These are phyloP conservation scores for Rhimphoctona megacephalus DNA, from an alignment of 2,888 invertebrate genomes.

Conservation along the genomic window DNA sequence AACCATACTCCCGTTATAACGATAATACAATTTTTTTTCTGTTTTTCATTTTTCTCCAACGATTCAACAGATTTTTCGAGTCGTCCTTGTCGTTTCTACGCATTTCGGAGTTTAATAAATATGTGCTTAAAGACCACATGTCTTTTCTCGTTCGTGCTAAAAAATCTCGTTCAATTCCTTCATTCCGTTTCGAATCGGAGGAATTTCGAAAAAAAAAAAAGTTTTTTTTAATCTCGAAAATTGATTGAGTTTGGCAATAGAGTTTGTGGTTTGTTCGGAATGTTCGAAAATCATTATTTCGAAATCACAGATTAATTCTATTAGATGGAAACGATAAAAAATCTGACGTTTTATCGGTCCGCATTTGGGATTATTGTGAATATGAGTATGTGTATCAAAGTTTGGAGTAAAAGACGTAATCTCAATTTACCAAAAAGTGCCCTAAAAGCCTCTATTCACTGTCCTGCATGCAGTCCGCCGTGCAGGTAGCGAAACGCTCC, in stretches of 20 bases:
- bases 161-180: constrained; percentile 4
- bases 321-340: neutral
- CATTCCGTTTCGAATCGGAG: neutral
- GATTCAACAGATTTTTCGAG: neutral
- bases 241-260: neutral
- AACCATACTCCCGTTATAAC: constrained; percentile 42
- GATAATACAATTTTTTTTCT: constrained; percentile 28
- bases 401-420: neutral
- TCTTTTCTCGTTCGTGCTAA: neutral
- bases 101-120: neutral
- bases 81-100: neutral
- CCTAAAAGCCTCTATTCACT: too few relatives aligned
- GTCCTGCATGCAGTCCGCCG: too few relatives aligned
- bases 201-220: neutral
- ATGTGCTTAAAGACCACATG: neutral
- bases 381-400: neutral
- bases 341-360: neutral
- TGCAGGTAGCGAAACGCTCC: too few relatives aligned
- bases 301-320: neutral
- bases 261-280: neutral
- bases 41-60: neutral
- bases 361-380: neutral
- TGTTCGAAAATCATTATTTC: neutral
- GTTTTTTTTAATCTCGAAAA: neutral
- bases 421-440: neutral